A percentile compares a stretch with the other conserved stretches of the same genome.
Evolutionary conservation across 2,888 invertebrate genomes (phyloP).

Genomic region (Drosophila neonasuta): DNA sequence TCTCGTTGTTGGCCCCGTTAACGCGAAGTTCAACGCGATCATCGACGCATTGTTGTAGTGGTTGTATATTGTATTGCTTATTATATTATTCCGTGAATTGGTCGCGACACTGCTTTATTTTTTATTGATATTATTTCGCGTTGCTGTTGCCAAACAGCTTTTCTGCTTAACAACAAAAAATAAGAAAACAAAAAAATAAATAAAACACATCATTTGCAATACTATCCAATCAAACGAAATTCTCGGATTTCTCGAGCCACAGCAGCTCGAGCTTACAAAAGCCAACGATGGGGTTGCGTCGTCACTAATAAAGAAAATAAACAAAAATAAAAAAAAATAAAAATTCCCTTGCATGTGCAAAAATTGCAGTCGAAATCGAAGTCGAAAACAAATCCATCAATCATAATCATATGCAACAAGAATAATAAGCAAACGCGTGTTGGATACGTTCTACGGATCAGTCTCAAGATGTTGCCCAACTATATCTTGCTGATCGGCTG

Average conservation of each 20-base stretch:
- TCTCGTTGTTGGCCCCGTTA: slow-evolving; percentile 46
- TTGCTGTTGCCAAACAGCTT: slow-evolving; percentile 38
- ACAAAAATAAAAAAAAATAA: slow-evolving; percentile 20
- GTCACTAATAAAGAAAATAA: slow-evolving; percentile 10
- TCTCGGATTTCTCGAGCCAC: slow-evolving; percentile 43
- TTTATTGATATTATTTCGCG: slow-evolving; percentile 41
- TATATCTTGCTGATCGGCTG: slow-evolving; percentile 48
- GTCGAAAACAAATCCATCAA: slow-evolving; percentile 5
- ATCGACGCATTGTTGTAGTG: slow-evolving; percentile 28
- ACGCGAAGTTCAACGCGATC: slow-evolving; percentile 48
- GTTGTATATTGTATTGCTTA: slow-evolving; percentile 53
- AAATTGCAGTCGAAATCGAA: slow-evolving; percentile 25
- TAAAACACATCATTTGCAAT: slow-evolving; percentile 35
- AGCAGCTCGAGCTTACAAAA: slow-evolving; percentile 4
- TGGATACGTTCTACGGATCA: slow-evolving; percentile 48
- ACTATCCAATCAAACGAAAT: slow-evolving; percentile 20
- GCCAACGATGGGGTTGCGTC: slow-evolving; percentile 15
- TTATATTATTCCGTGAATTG: slow-evolving; percentile 55
- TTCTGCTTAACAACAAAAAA: slow-evolving; percentile 38
- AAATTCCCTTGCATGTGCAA: slow-evolving; percentile 20
- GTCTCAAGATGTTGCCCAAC: slow-evolving; percentile 30
- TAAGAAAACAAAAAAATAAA: no score
- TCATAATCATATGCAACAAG: slow-evolving; percentile 45
- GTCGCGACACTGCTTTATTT: slow-evolving; percentile 41
- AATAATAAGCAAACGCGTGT: slow-evolving; percentile 59